phyloP scores from a whole-genome alignment of 2,113 vertebrate genomes.

The Drymodes brunneopygia region DNA sequence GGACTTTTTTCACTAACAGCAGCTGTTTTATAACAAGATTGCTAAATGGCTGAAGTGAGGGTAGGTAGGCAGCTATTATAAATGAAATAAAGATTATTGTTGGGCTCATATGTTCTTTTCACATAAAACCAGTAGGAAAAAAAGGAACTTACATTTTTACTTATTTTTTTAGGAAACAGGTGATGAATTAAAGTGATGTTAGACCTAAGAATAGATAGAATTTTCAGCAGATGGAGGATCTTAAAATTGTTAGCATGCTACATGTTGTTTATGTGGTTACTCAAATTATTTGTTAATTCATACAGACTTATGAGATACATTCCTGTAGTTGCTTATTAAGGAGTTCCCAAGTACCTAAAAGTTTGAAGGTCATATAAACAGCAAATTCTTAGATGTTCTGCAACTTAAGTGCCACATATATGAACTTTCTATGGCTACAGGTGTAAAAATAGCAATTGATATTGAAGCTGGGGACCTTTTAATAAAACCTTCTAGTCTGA shows the following conservation, averaged over 20 bases:
- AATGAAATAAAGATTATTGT: background rate
- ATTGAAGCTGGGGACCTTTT: background rate
- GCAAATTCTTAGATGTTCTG: background rate
- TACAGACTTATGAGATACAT: background rate
- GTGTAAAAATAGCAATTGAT: background rate
- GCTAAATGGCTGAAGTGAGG: background rate
- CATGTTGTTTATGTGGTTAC: background rate
- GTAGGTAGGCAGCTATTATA: background rate
- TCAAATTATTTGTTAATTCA: background rate
- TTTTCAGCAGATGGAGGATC: background rate
- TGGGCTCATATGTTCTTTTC: background rate
- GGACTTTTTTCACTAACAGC: background rate
- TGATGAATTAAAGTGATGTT: background rate
- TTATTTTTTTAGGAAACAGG: background rate
- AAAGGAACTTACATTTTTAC: background rate
- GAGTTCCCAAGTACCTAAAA: background rate
- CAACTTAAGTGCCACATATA: background rate
- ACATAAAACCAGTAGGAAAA: background rate
- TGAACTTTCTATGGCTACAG: background rate
- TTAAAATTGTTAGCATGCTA: background rate
- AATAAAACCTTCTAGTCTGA: background rate
- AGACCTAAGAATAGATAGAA: background rate
- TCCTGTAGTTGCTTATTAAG: background rate
- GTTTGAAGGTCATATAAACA: background rate
- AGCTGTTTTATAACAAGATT: conserved; percentile 6